phyloP scores from a whole-genome alignment of 2,888 invertebrate genomes.

The Zele albiditarsus region DNA sequence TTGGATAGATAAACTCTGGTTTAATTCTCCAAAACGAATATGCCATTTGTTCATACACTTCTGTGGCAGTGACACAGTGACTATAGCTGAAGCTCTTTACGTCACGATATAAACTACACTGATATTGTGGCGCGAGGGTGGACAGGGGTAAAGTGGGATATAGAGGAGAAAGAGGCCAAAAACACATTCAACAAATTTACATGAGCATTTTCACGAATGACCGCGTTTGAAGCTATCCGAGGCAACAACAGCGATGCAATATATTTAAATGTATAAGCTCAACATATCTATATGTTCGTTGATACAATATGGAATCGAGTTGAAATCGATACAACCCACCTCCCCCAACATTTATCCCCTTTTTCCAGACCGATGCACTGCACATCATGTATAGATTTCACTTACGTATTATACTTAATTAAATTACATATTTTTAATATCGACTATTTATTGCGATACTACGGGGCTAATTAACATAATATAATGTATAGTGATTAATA shows the following conservation, averaged over 20 bases:
- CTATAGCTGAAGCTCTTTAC: neutral
- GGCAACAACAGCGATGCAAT: constrained; percentile 1
- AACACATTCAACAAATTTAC: constrained; percentile 54
- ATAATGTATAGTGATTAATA: neutral
- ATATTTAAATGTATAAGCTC: neutral
- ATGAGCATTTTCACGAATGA: constrained; percentile 53
- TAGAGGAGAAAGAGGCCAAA: neutral
- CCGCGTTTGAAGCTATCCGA: constrained; percentile 47
- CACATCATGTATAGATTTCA: neutral
- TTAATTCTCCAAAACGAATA: constrained; percentile 51
- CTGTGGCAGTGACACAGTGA: constrained; percentile 46
- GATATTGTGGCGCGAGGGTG: neutral
- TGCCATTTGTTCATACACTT: constrained; percentile 55
- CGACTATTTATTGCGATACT: neutral
- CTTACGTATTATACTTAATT: neutral
- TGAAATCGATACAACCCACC: neutral
- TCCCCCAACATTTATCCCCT: neutral
- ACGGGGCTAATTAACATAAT: neutral
- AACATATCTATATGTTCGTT: neutral
- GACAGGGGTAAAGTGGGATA: neutral
- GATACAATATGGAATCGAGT: neutral
- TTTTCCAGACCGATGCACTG: neutral
- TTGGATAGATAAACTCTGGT: constrained; percentile 16
- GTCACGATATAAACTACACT: neutral
- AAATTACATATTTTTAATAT: neutral